Base-by-base conservation (phyloP, 2,888 invertebrate genomes). In the Portevinia maculata region DNA sequence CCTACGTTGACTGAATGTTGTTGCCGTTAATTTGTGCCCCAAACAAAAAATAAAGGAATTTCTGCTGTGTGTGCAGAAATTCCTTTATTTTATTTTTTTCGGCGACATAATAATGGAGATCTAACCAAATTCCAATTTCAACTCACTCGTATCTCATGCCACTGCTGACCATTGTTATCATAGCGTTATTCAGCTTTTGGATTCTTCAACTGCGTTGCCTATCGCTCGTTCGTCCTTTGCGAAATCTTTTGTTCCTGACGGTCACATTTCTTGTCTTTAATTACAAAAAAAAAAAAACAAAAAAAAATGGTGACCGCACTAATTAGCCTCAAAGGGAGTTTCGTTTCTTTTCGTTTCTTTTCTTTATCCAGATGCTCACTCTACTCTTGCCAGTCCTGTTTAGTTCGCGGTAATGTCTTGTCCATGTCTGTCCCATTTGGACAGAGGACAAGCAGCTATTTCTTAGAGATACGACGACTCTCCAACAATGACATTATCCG, bases 261-360 rank as follows among this genome's bases (percentile, higher is more conserved):
- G 71, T 83, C 83, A 83, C 78, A 75, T 50, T 74, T 79, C 75
- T 79, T 79, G 79, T 75, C 75, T 79, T 84, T 79, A 79, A 79
- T 84, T 75, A 84, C 53, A 60, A 74, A 41, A 53, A 34, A 64
- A 48, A 41, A 53, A 9, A 44, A 67, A 52, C 17, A 41, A 50
- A 65, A 69, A 57, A 88, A 88, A 89, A 88, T 86, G 88, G 87
- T 89, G 89, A 89, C 90, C 90, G 88, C 89, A 89, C 89, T 90
- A 90, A 90, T 90, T 90, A 90, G 90, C 89, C 90, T 89, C 88
- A 87, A 87, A 89, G 88, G 87, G 85, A 65, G 70, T 75, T 84
- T 76, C 60, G 57, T 84, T 75, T 75, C 81, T 39, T 57, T 64
- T 73, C 28, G 19, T 41, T 55, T 21, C 48, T 30, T 11, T 59